Conservation (phyloP, 2,888 invertebrate genomes). For the Troides oblongomaculatus region DNA sequence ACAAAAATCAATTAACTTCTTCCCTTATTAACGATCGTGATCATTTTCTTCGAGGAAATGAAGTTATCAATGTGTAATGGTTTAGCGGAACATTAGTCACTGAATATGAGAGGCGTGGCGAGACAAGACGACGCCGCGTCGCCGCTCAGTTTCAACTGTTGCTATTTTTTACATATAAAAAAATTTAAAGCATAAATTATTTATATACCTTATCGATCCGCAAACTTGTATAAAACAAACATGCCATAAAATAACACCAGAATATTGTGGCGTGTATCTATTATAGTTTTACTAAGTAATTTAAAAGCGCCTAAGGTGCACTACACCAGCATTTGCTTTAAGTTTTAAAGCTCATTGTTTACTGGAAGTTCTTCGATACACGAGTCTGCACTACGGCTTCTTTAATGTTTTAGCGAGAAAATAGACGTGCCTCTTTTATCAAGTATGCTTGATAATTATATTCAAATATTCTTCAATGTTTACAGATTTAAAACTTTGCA, state of each 20-base stretch:
- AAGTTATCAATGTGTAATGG: conserved; percentile 3
- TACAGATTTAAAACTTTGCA: no score
- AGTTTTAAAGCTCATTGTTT: neutral
- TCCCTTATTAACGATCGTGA: neutral
- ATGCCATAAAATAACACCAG: no score
- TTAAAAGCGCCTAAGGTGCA: neutral
- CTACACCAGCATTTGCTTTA: neutral
- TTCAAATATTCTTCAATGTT: neutral
- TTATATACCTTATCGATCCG: no score
- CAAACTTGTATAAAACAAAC: no score
- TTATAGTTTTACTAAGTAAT: no score
- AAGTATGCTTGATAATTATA: neutral
- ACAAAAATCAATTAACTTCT: no score
- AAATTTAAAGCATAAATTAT: no score
- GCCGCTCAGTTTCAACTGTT: neutral
- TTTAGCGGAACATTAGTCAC: neutral
- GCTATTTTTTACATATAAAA: neutral
- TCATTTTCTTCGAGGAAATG: neutral
- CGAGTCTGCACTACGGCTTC: neutral
- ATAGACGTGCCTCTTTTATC: neutral
- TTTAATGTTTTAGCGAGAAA: neutral
- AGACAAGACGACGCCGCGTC: conserved; percentile 1
- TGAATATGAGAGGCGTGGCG: neutral
- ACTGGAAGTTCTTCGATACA: neutral
- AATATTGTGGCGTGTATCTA: no score